Percentiles rank a stretch among this genome's conserved stretches.
Conservation (phyloP, 1,140 invertebrate species). For the Mesaphorura yosii region DNA sequence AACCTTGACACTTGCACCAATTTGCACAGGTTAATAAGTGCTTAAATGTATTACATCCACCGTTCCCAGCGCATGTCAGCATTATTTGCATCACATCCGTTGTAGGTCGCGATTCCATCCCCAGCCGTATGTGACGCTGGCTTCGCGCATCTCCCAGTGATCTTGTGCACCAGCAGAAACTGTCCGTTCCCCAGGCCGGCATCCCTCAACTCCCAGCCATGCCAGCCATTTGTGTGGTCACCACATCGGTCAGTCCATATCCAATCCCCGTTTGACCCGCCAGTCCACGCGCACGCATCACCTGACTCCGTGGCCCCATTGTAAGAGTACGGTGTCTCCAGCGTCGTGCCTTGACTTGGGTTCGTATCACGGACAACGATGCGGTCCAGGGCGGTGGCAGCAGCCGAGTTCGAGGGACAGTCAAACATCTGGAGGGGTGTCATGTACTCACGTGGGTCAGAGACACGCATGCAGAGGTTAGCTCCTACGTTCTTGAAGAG, state of each 20-base stretch:
- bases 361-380: too few species aligned
- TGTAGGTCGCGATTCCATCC: neutral
- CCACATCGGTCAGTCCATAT: constrained; percentile 1
- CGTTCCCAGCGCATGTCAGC: neutral
- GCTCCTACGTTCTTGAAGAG: neutral
- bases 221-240: neutral
- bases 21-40: too few species aligned
- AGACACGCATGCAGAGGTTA: neutral
- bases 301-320: neutral
- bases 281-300: neutral
- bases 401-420: neutral
- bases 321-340: neutral
- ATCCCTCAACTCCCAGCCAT: constrained; percentile 5
- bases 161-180: neutral
- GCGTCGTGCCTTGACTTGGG: neutral
- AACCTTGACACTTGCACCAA: too few species aligned
- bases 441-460: neutral
- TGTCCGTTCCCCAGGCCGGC: neutral
- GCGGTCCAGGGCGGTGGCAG: too few species aligned
- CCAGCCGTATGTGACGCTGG: neutral
- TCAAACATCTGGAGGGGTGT: neutral
- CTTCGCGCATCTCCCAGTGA: constrained; percentile 2
- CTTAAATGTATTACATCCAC: too few species aligned
- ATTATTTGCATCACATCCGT: neutral
- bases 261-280: neutral